These are phyloP conservation scores for Cinclus mexicanus DNA, from an alignment of 2,113 vertebrate genomes.

Conservation along the genomic window DNA sequence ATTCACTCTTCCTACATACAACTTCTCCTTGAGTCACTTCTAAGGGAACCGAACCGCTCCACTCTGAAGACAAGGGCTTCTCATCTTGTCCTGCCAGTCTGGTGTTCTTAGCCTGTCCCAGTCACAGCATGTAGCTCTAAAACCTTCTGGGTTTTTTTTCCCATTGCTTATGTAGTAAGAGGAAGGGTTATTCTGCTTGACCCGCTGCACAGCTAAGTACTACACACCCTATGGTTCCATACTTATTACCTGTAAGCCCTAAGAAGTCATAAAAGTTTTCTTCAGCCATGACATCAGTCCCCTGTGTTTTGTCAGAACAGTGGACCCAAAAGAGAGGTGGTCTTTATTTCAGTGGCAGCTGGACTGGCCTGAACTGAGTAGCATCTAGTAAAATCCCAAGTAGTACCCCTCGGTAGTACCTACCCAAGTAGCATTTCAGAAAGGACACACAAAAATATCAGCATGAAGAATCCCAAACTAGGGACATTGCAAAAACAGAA, in stretches of 20 bases:
- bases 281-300: not conserved
- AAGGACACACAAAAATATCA: not conserved
- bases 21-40: not conserved
- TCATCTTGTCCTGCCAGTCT: not conserved
- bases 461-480: not conserved
- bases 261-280: not conserved
- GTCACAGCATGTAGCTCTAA: not conserved
- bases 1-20: not conserved
- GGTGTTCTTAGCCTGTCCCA: not conserved
- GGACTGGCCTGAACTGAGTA: not conserved
- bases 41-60: not conserved
- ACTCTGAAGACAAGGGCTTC: not conserved
- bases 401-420: not conserved
- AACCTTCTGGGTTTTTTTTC: not conserved
- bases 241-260: not conserved
- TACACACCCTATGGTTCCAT: no score
- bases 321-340: not conserved
- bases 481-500: not conserved
- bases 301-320: not conserved
- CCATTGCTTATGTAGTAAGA: not conserved
- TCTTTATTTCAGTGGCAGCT: not conserved
- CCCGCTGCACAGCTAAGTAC: not conserved
- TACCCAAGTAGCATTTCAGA: not conserved
- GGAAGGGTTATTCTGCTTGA: not conserved
- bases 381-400: not conserved